Base-by-base conservation (phyloP, 2,113 vertebrate species). In the Chunga burmeisteri region DNA sequence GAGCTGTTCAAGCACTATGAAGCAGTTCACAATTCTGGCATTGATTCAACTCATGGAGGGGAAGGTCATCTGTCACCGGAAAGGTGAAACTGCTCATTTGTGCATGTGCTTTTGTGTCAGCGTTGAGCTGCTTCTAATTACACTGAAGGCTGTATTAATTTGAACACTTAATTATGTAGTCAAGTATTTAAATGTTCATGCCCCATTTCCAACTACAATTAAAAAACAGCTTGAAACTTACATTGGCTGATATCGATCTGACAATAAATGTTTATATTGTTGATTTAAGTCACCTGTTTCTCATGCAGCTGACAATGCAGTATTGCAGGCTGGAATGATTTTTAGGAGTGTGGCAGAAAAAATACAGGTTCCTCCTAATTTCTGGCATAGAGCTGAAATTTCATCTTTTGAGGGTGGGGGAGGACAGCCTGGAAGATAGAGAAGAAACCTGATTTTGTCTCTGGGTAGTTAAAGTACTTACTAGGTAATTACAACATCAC, bases 1-100 rank as follows among this genome's bases (percentile, higher is more conserved):
- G 99, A 99, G 93, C 98, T 99, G 81, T 99, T 99, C 97, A 99
- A 99, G 94, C 99, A 99, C 98, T 99, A 99, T 94, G 98, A 99
- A 97, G 98, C 99, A 72, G 99, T 99, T 97, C 99, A 99, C 67
- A 99, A 99, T 83, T 98, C 99, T 23, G 99, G 98, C 95, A 99
- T 98, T 92, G 99, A 99, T 72, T 98, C 99, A 84, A 97, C 95
- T 86, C 98, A 95, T 27, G 98, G 97, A 97, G 98, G 98, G 94
- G 98, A 98, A 58, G 97, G 98, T 94, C 97, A 98, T 70, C 95
- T 99, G 90, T 98, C 98, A 94, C 96, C 98, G 4, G 98, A 98
- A 96, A 98, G 99, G 99, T 99, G 97, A 86, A 97, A 94, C 93
- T 91, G 55, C 52, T 87, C 38, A 44, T 90, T 92, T 94, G 38